Evolutionary conservation across 2,113 vertebrate genomes (phyloP).

Genomic region (Zingel zingel): DNA sequence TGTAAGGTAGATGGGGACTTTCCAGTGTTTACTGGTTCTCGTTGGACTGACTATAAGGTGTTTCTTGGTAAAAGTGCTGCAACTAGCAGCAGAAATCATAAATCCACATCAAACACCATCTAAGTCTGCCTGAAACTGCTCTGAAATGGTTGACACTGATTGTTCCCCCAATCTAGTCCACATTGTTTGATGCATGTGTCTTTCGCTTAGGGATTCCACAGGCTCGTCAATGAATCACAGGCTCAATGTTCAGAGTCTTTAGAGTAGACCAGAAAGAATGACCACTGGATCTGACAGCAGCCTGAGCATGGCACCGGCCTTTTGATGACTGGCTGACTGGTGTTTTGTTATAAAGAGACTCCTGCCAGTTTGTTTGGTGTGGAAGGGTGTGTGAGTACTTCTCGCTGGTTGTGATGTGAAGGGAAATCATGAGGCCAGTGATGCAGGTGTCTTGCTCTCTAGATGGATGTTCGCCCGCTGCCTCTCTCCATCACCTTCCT

Average conservation of each 20-base stretch:
- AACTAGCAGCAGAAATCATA: neutral
- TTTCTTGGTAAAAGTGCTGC: neutral
- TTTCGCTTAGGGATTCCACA: neutral
- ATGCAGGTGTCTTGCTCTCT: slow-evolving; percentile 53
- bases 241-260: neutral
- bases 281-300: slow-evolving; percentile 24
- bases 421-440: slow-evolving; percentile 55
- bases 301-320: neutral
- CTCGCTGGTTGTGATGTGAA: slow-evolving; percentile 31
- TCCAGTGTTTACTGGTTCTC: neutral
- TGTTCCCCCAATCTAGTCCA: neutral
- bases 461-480: slow-evolving; percentile 58
- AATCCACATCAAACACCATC: neutral
- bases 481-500: slow-evolving; percentile 57
- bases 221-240: slow-evolving; percentile 15
- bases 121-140: neutral
- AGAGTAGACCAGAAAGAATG: slow-evolving; percentile 1
- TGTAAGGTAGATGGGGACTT: neutral
- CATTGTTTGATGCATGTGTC: slow-evolving; percentile 15
- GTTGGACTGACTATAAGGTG: neutral
- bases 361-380: neutral
- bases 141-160: neutral
- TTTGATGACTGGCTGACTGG: neutral
- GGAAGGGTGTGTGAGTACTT: neutral
- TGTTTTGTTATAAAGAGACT: slow-evolving; percentile 4